Base-by-base conservation (phyloP, 2,113 vertebrate species). In the Channa maculata region DNA sequence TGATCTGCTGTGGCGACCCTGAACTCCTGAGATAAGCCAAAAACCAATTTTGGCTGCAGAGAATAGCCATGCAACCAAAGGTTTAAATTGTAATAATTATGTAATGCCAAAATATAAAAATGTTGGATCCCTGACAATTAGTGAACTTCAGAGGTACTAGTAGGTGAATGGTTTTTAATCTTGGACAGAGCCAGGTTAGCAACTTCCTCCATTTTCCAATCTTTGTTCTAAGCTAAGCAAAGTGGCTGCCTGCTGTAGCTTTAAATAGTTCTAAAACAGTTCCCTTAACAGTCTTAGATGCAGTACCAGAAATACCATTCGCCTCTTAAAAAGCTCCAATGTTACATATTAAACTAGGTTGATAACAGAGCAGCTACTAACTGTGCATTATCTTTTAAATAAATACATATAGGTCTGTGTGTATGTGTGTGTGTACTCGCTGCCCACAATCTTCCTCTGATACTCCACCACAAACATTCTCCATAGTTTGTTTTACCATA, bases 401-500 rank as follows among this genome's bases (percentile, higher is more conserved):
- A 24, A 24, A 24, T 24, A 24, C 24, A 5, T 10, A 3, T 55
- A 39, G 45, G 12, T 33, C 49, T 66, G 11, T 77, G 63, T 60
- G 50, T 49, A 68, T 37, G 4, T 70, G 8, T 5, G 43, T 60
- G 53, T n/a, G 36, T 54, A 52, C 33, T 34, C 2, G 9, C 43
- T 62, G 52, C 41, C 24, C 44, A 69, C 84, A 82, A 71, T 89
- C 78, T 86, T 82, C 58, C 85, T 24, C 24, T 85, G 87, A 84
- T 87, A 84, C 54, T 80, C 45, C 37, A 39, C 77, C 80, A 78
- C 83, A 86, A 80, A 84, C 81, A 82, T 89, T 93, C 87, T 79
- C 87, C 76, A 67, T 80, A 79, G 89, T 88, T 83, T 77, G 80
- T 93, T 92, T 94, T 91, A 91, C 93, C 92, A 91, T 94, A 94